These are phyloP conservation scores for Mastomys natalensis DNA, from an alignment of 2,113 vertebrate genomes.

Conservation along the genomic window DNA sequence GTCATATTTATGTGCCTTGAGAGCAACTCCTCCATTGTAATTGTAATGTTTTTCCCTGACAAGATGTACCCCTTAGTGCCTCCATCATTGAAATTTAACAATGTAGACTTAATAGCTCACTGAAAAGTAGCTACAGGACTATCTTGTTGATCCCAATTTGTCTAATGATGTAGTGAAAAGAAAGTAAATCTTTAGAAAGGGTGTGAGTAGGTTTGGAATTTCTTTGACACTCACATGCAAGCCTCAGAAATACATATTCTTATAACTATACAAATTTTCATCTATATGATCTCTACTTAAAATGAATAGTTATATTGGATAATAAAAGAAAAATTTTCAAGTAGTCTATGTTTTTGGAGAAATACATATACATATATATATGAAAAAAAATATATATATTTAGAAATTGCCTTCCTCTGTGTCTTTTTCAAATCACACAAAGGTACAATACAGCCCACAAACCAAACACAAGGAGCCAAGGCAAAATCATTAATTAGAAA, in stretches of 20 bases:
- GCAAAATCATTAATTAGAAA: background rate
- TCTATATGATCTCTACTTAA: constrained; percentile 49
- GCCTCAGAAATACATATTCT: background rate
- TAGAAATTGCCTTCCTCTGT: background rate
- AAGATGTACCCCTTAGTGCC: constrained; percentile 54
- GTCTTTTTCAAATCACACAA: background rate
- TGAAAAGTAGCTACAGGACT: constrained; percentile 66
- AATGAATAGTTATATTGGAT: background rate
- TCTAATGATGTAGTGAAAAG: constrained; percentile 51
- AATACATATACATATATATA: constrained; percentile 23
- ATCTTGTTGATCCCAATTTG: constrained; percentile 67
- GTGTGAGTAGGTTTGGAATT: constrained; percentile 25
- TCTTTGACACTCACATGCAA: background rate
- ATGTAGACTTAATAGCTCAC: constrained; percentile 60
- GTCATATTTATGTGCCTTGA: constrained; percentile 69
- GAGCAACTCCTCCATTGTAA: constrained; percentile 47
- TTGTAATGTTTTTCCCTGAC: constrained; percentile 61
- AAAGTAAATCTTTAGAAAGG: constrained; percentile 45
- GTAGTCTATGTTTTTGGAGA: background rate
- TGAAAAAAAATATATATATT: no score
- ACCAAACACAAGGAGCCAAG: background rate
- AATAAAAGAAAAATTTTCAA: constrained; percentile 21
- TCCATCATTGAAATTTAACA: constrained; percentile 68
- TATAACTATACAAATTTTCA: constrained; percentile 24
- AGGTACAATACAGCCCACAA: background rate